Evolutionary conservation across 2,888 invertebrate genomes (phyloP).

Genomic region (Orthonevra nobilis): DNA sequence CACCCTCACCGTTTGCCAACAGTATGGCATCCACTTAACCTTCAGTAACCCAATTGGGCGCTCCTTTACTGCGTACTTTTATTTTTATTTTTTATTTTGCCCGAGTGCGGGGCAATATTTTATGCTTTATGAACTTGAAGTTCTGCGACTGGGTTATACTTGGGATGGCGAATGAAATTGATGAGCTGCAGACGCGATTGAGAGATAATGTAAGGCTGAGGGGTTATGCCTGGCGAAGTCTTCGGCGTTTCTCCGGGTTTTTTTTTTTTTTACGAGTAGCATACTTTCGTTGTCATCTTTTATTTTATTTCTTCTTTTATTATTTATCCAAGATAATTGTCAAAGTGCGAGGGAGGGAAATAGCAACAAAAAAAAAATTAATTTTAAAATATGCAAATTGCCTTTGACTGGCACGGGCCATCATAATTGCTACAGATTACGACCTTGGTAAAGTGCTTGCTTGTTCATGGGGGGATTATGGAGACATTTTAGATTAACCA

Average conservation of each 20-base stretch:
- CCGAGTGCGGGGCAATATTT: conserved; percentile 18
- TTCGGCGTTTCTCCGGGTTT: too few relatives aligned
- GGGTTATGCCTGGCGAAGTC: too few relatives aligned
- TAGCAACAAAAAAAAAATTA: neutral
- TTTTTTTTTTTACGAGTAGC: conserved; percentile 37
- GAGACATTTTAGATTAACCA: neutral
- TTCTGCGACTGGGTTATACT: conserved; percentile 41
- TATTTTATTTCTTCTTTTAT: conserved; percentile 61
- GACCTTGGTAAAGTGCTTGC: conserved; percentile 26
- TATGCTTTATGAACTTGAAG: conserved; percentile 64
- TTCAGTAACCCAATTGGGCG: conserved; percentile 62
- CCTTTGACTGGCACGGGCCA: conserved; percentile 55
- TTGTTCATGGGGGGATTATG: neutral
- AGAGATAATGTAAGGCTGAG: conserved; percentile 35
- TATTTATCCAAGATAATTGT: conserved; percentile 49
- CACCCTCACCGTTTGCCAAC: conserved; percentile 33
- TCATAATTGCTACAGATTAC: conserved; percentile 64
- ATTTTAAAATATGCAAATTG: conserved; percentile 63
- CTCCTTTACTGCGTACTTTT: conserved; percentile 10
- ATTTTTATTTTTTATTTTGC: conserved; percentile 1
- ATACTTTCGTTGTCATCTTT: conserved; percentile 46
- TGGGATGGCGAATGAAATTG: conserved; percentile 50
- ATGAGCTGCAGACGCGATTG: conserved; percentile 65
- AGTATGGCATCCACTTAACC: conserved; percentile 60
- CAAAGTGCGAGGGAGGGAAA: conserved; percentile 5